These are phyloP conservation scores for Crossaster papposus DNA, from an alignment of 53 echinoderm and acorn worm genomes.

Conservation along the genomic window DNA sequence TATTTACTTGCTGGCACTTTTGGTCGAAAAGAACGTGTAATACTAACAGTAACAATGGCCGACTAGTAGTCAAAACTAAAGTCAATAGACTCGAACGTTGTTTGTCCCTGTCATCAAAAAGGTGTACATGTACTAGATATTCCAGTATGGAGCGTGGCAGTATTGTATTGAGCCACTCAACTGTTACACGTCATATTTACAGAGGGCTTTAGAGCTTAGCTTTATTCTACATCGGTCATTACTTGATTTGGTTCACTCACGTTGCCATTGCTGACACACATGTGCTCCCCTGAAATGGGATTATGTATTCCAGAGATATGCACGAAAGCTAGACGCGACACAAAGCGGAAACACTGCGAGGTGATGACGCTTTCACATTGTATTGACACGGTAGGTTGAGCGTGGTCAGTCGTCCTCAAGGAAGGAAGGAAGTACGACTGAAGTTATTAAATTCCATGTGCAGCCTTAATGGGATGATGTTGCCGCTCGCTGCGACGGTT, in stretches of 20 bases:
- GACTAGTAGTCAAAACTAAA: slow-evolving; percentile 7
- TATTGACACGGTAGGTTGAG: neutral
- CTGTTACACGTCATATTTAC: neutral
- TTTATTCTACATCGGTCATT: neutral
- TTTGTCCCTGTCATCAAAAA: neutral
- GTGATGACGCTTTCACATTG: neutral
- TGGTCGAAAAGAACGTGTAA: slow-evolving; percentile 2
- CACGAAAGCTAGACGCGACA: neutral
- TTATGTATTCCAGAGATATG: neutral
- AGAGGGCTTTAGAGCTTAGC: neutral
- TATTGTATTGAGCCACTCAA: neutral
- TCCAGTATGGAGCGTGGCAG: neutral
- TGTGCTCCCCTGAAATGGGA: neutral
- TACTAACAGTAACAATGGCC: neutral
- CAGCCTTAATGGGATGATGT: slow-evolving; percentile 18
- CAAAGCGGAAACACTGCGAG: slow-evolving; percentile 4
- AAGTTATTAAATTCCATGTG: slow-evolving; percentile 25
- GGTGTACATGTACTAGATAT: neutral
- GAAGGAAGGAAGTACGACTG: slow-evolving; percentile 1
- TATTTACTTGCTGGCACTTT: neutral
- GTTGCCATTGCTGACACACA: neutral
- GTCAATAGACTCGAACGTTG: neutral
- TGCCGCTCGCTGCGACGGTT: slow-evolving; percentile 13
- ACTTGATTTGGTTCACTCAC: neutral
- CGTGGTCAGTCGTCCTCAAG: neutral